Evolutionary conservation across 2,888 invertebrate genomes (phyloP), one percentile per base, ranked within the genome.

Genomic region (Lochmaea capreae): DNA sequence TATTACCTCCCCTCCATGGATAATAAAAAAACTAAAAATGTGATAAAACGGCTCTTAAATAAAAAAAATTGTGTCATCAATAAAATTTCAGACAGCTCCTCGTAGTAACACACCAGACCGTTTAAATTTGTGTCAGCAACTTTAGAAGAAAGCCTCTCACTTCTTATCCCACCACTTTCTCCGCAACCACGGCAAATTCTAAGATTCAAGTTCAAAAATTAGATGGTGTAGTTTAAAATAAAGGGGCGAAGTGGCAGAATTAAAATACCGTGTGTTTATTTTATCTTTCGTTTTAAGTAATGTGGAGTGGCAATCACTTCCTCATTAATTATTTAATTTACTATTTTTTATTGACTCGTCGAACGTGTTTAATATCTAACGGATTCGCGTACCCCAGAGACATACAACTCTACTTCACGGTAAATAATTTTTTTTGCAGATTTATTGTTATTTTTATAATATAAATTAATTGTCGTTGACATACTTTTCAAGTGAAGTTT

Each of bases 291-390:
- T 42, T 54, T 54, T 18, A 18, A 39, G 61, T 61, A 18, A 63
- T 63, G 62, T 63, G 39, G 8, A 63, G 62, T 63, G 43, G 42
- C 43, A 63, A 63, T 63, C 43, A 18, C 12, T 63, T 42, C 43
- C 14, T 63, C 42, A 42, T 63, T 9, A 43, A 63, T 63, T 63
- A 63, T 63, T 63, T 63, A 18, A 63, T 63, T 63, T 63, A 63
- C 42, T 63, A 63, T 43, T 63, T 63, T 43, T 63, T 63, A 11
- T 22, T 63, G 3, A 63, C 18, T 42, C 43, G 62, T 42, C 62
- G 42, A 2, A 63, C 62, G 39, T 63, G 62, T 43, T 43, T 18
- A 4, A 63, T 63, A 9, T 43, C 39, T n/a, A 63, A 63, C 62
- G 62, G 62, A 39, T 63, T 42, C 43, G 18, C 43, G 33, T 63